A percentile compares a stretch with the other conserved stretches of the same genome.
Evolutionary conservation across 2,888 invertebrate species (phyloP).

Genomic region (Cephus rjabovi): DNA sequence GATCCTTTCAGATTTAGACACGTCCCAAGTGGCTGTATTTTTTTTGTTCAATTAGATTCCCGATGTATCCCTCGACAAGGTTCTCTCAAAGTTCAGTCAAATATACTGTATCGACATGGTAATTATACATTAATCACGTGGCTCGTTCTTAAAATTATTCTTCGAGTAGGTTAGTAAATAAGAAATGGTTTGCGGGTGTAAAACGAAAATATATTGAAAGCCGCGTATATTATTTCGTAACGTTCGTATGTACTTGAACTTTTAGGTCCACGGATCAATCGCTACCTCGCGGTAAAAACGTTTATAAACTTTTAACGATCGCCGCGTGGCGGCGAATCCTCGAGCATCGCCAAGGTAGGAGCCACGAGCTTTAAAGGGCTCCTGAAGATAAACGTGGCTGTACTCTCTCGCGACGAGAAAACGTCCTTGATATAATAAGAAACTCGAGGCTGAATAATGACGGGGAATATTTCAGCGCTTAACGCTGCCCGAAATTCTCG

Average conservation of each 20-base stretch:
- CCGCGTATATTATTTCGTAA: neutral
- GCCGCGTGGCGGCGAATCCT: neutral
- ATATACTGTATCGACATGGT: too few relatives aligned
- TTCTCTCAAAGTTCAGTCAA: too few relatives aligned
- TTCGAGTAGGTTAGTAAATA: too few relatives aligned
- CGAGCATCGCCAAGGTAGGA: neutral
- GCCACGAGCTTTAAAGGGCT: neutral
- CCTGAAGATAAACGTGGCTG: neutral
- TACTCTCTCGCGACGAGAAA: slow-evolving; percentile 32
- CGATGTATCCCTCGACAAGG: too few relatives aligned
- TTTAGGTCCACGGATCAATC: neutral
- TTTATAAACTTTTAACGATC: neutral
- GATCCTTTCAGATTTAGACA: neutral
- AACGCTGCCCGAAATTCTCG: slow-evolving; percentile 6
- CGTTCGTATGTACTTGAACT: neutral
- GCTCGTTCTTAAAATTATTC: too few relatives aligned
- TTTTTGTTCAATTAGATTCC: too few relatives aligned
- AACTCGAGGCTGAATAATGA: slow-evolving; percentile 55
- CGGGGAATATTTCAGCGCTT: slow-evolving; percentile 43
- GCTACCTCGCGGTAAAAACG: neutral
- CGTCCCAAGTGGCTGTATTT: too few relatives aligned
- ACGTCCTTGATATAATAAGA: slow-evolving; percentile 55
- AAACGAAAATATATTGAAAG: neutral
- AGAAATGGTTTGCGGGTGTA: neutral
- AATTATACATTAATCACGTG: too few relatives aligned